A percentile compares a stretch with the other conserved stretches of the same genome.
phyloP scores from a whole-genome alignment of 2,797 vertebrate genomes.

The Gila robusta region DNA sequence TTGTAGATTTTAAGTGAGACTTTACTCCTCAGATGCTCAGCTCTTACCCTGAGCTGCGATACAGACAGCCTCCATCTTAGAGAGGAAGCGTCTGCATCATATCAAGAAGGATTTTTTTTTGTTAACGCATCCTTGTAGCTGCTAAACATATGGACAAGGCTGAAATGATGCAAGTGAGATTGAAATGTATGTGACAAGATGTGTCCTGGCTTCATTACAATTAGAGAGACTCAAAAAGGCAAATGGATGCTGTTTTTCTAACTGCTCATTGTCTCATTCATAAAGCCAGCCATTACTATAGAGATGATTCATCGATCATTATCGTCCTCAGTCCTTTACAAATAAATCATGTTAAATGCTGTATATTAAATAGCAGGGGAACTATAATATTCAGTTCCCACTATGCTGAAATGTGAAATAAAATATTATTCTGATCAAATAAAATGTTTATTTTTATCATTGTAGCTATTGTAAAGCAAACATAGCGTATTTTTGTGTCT shows the following conservation, averaged over 20 bases:
- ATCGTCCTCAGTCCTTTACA: slow-evolving; percentile 12
- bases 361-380: slow-evolving; percentile 14
- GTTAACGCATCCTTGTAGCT: slow-evolving; percentile 52
- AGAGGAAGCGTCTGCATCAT: slow-evolving; percentile 67
- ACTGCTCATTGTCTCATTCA: slow-evolving; percentile 25
- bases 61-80: slow-evolving; percentile 66
- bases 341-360: slow-evolving; percentile 23
- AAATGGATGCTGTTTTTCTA: slow-evolving; percentile 13
- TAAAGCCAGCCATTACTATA: slow-evolving; percentile 29
- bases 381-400: neutral
- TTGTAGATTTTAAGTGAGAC: slow-evolving; percentile 67
- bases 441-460: neutral
- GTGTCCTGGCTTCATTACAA: slow-evolving; percentile 21
- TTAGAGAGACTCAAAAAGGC: slow-evolving; percentile 3
- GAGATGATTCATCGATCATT: slow-evolving; percentile 33
- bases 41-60: slow-evolving; percentile 66
- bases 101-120: slow-evolving; percentile 68
- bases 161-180: slow-evolving; percentile 43
- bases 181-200: slow-evolving; percentile 27
- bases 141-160: slow-evolving; percentile 50
- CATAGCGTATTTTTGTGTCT: neutral
- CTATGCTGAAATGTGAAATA: neutral
- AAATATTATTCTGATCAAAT: neutral
- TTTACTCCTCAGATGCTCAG: slow-evolving; percentile 66
- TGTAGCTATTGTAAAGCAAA: neutral